Evolutionary conservation across 2,888 invertebrate genomes (phyloP).

Genomic region (Scrobipalpa atriplicella): DNA sequence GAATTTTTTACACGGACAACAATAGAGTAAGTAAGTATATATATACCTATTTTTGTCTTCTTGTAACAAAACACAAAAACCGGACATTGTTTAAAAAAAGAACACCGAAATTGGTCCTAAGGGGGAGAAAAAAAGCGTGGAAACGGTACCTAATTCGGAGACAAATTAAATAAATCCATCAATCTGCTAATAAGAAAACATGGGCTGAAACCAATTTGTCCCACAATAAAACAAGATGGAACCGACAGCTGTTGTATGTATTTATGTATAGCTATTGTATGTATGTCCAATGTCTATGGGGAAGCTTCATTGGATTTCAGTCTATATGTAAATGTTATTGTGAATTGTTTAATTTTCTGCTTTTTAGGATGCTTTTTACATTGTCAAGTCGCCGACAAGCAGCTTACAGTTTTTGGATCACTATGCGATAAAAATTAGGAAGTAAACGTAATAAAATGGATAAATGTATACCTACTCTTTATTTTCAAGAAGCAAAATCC

Average conservation of each 20-base stretch:
- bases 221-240: conserved; percentile 31
- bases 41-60: neutral
- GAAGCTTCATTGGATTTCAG: conserved; percentile 2
- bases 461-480: too few species aligned
- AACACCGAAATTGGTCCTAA: neutral
- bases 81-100: too few species aligned
- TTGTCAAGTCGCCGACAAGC: too few species aligned
- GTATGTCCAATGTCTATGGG: neutral
- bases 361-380: neutral
- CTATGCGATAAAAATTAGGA: too few species aligned
- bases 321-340: conserved; percentile 11
- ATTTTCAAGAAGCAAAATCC: too few species aligned
- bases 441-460: too few species aligned
- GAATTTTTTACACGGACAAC: too few species aligned
- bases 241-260: conserved; percentile 14
- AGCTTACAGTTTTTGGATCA: too few species aligned
- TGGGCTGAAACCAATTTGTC: conserved; percentile 29
- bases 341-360: neutral
- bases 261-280: neutral
- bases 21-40: too few species aligned
- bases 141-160: neutral
- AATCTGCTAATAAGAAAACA: conserved; percentile 27
- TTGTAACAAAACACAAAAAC: neutral
- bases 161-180: conserved; percentile 24
- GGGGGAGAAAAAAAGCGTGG: neutral